Evolutionary conservation across 2,888 invertebrate genomes (phyloP), one percentile per base, ranked within the genome.

Genomic region (Drosophila yooni): DNA sequence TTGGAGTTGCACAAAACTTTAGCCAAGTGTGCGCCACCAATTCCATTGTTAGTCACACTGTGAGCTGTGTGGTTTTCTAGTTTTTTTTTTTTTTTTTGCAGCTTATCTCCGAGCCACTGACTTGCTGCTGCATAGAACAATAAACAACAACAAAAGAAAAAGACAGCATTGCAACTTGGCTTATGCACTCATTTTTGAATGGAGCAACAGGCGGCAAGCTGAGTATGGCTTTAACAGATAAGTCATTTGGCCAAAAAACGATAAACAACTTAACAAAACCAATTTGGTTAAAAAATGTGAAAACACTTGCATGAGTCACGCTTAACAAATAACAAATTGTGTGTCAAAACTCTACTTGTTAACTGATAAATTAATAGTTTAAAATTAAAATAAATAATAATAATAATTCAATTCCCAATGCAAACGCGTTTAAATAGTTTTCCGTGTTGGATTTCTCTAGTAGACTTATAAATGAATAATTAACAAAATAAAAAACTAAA

Each of bases 1-100:
- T 81, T 64, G 74, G 58, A 70, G 60, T 84, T 84, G 84, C 89
- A 81, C 76, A 81, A 86, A 83, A 15, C 69, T 57, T 81, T 65
- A 52, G 79, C 81, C 83, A 69, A 81, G 73, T 75, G 72, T 73
- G 81, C 83, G 62, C 68, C 74, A 65, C 80, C 62, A 69, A 52
- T 71, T 76, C 73, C 73, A 73, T 79, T 79, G 79, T 76, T 79
- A 70, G 65, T 70, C 76, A 68, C 72, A 67, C 54, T 56, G 46
- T 59, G 51, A 48, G 62, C 68, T 70, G 56, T 79, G 57, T 51
- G 67, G 56, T 63, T 81, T 76, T 65, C 27, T 25, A 59, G 29
- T 46, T 62, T 38, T 60, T 29, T 13, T 11, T 53, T 15, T 36
- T n/a, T 2, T 27, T 59, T 21, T 53, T 54, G 21, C 40, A 40